phyloP scores from a whole-genome alignment of 2,113 vertebrate species.

The Columba livia region DNA sequence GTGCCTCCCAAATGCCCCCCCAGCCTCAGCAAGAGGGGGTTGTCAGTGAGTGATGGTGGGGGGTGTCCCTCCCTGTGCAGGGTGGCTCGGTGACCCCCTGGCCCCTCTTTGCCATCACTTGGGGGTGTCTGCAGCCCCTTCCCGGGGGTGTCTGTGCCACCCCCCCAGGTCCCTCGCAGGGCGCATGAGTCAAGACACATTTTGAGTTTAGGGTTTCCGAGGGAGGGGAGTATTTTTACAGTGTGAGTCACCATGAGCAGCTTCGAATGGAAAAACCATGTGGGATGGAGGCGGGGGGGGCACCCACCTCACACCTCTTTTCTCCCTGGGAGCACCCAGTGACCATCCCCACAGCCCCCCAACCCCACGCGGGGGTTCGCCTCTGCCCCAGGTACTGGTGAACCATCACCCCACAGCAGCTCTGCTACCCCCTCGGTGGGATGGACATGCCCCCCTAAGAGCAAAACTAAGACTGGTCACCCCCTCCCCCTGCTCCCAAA shows the following conservation, averaged over 20 bases:
- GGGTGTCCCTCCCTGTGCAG: too few species aligned
- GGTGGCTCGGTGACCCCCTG: not conserved
- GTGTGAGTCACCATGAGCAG: not conserved
- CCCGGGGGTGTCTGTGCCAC: not conserved
- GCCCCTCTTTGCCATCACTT: rapidly evolving
- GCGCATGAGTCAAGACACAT: not conserved
- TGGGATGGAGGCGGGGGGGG: not conserved
- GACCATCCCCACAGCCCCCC: not conserved
- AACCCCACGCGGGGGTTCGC: not conserved
- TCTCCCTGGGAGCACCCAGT: not conserved
- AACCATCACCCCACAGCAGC: too few species aligned
- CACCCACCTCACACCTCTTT: too few species aligned
- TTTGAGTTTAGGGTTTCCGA: not conserved
- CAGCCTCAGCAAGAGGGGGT: too few species aligned
- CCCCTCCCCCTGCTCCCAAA: not conserved
- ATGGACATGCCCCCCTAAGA: not conserved
- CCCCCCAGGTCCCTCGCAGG: not conserved
- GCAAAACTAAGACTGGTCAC: not conserved
- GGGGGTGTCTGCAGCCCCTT: not conserved
- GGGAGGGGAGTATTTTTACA: slow-evolving; percentile 35
- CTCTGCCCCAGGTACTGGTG: not conserved
- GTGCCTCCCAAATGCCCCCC: too few species aligned
- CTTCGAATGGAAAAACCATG: not conserved
- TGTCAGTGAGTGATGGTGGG: too few species aligned
- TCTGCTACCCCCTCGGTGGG: too few species aligned